Evolutionary conservation across 2,113 vertebrate species (phyloP).

Genomic region (Oryzias celebensis): DNA sequence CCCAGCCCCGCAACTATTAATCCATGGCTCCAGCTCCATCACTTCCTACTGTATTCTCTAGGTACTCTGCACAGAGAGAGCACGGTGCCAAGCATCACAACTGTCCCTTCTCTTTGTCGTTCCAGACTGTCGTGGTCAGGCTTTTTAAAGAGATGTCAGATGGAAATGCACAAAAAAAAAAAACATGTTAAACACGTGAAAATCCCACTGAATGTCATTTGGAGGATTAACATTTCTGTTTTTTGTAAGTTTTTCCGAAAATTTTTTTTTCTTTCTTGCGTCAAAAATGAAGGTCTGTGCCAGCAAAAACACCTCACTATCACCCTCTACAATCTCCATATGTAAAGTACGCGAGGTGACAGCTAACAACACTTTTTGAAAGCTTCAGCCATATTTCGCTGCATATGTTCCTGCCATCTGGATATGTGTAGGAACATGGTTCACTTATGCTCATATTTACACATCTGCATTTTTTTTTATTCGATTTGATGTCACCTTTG

Average conservation of each 20-base stretch:
- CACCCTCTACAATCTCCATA: slow-evolving; percentile 7
- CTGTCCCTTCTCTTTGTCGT: slow-evolving; percentile 64
- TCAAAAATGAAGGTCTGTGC: slow-evolving; percentile 6
- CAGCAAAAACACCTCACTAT: slow-evolving; percentile 23
- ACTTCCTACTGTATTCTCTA: slow-evolving; percentile 47
- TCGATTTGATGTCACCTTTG: slow-evolving; percentile 15
- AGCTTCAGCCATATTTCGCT: slow-evolving; percentile 8
- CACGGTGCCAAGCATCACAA: slow-evolving; percentile 55
- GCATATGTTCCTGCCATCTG: slow-evolving; percentile 46
- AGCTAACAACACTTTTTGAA: slow-evolving; percentile 13
- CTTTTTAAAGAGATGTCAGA: slow-evolving; percentile 39
- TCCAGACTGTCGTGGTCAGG: slow-evolving; percentile 49
- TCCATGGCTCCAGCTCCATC: slow-evolving; percentile 55
- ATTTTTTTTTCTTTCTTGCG: slow-evolving; percentile 5
- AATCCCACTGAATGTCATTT: slow-evolving; percentile 29
- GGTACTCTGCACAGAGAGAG: slow-evolving; percentile 27
- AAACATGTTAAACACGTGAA: slow-evolving; percentile 27
- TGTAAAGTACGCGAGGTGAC: slow-evolving; percentile 23
- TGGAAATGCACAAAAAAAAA: slow-evolving; percentile 29
- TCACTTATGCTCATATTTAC: slow-evolving; percentile 10
- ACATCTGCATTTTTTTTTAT: slow-evolving; percentile 29
- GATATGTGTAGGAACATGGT: slow-evolving; percentile 20
- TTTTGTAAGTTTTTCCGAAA: neutral
- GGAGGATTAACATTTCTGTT: slow-evolving; percentile 4
- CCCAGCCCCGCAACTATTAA: slow-evolving; percentile 58